Base-by-base conservation (phyloP, 2,797 vertebrate genomes). In the Bufotes viridis region DNA sequence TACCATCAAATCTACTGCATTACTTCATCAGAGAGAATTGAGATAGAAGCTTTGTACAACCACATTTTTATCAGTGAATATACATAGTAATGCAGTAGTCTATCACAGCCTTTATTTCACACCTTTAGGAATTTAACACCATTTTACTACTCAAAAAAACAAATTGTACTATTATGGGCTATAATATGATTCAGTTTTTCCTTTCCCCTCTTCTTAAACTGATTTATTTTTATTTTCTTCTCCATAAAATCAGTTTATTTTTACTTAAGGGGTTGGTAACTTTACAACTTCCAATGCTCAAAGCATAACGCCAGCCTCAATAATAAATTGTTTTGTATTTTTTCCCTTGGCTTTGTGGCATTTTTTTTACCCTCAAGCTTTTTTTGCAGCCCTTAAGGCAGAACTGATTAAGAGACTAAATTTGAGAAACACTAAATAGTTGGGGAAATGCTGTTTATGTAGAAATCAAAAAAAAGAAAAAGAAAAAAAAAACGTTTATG, bases 171-270 rank as follows among this genome's bases (percentile, higher is more conserved):
- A 86, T 89, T 89, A 82, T 14, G 60, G 80, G 34, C 84, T 78
- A 24, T 86, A 86, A 83, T 83, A 83, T 86, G 79, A 89, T 89
- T 86, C 88, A 89, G 70, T 80, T 83, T 86, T 88, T 85, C 82
- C 58, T 81, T 76, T 86, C 49, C 80, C 24, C 60, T 78, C 61
- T 89, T 49, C 63, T 60, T 89, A 89, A 89, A 89, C 60, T 82
- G 79, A 89, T 89, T 89, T 89, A 86, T 82, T 86, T 89, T 86
- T 82, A 86, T 89, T 86, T 89, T 86, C 17, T 82, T 69, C 69
- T 78, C 74, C 42, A 82, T 89, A 86, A 89, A 89, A 86, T 89
- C 80, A 82, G 80, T 83, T 86, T 86, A 61, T 81, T 69, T 89
- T 86, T 81, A 89, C 61, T 78, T 89, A 70, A 78, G 80, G 79